A percentile compares a stretch with the other conserved stretches of the same genome.
phyloP scores from a whole-genome alignment of 2,113 vertebrate genomes.

The Parotia lawesii region DNA sequence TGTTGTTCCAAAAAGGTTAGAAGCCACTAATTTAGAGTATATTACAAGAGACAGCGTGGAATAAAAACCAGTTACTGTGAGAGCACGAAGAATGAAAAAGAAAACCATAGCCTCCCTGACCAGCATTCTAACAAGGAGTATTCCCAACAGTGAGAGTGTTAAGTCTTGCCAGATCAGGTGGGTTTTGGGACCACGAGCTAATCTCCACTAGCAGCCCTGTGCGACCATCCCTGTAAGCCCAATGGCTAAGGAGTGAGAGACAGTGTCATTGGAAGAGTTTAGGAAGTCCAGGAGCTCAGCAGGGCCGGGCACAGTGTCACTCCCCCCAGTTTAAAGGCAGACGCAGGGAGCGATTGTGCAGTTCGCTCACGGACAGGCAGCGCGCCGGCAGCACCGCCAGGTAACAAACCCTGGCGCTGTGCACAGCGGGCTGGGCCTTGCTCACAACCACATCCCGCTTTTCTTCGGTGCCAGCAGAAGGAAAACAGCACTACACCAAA shows the following conservation, averaged over 20 bases:
- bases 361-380: rapidly evolving
- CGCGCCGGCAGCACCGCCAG: neutral
- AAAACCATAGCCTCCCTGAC: neutral
- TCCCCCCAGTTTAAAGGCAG: neutral
- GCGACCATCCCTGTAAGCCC: neutral
- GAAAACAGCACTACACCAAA: neutral
- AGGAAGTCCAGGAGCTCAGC: neutral
- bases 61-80: neutral
- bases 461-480: neutral
- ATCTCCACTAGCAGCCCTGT: neutral
- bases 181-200: neutral
- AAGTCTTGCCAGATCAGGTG: neutral
- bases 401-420: neutral
- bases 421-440: neutral
- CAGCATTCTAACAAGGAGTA: neutral
- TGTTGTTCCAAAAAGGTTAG: neutral
- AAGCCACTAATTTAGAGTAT: neutral
- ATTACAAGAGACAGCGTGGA: neutral
- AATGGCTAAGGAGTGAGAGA: neutral
- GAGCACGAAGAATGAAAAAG: neutral
- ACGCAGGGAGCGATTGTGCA: rapidly evolving
- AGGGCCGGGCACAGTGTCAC: neutral
- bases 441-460: neutral
- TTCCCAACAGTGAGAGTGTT: neutral
- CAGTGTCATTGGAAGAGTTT: neutral